phyloP scores from a whole-genome alignment of 2,888 invertebrate genomes.

The Acronicta psi region DNA sequence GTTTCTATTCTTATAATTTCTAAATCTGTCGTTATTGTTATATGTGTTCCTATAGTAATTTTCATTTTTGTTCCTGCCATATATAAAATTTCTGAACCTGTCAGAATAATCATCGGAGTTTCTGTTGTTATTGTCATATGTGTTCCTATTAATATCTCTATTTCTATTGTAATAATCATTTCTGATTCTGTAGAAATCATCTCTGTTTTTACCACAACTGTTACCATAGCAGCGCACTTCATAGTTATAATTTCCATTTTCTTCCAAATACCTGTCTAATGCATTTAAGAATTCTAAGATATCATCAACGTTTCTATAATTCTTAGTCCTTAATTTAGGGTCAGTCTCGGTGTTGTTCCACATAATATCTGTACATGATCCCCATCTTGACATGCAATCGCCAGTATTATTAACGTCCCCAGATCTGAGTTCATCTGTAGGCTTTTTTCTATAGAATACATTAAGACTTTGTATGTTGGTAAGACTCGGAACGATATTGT shows the following conservation, averaged over 20 bases:
- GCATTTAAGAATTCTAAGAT: constrained; percentile 20
- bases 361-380: not conserved
- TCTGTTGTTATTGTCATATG: constrained; percentile 17
- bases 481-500: constrained; percentile 12
- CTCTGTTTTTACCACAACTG: constrained; percentile 20
- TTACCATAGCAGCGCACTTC: constrained; percentile 20
- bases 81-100: no score
- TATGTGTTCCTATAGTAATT: not conserved
- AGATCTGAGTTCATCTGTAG: not conserved
- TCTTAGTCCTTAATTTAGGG: not conserved
- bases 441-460: constrained; percentile 16
- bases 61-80: no score
- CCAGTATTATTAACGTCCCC: not conserved
- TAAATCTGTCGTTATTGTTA: not conserved
- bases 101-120: no score
- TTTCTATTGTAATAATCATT: not conserved
- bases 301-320: not conserved
- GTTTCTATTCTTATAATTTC: constrained; percentile 1
- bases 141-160: not conserved
- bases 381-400: constrained; percentile 1
- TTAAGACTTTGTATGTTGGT: constrained; percentile 25
- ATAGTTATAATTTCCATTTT: not conserved
- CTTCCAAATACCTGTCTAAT: constrained; percentile 5
- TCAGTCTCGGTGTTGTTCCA: not conserved
- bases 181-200: not conserved